Evolutionary conservation across 2,888 invertebrate species (phyloP), one percentile per base, ranked within the genome.

Genomic region (Nysson spinosus): DNA sequence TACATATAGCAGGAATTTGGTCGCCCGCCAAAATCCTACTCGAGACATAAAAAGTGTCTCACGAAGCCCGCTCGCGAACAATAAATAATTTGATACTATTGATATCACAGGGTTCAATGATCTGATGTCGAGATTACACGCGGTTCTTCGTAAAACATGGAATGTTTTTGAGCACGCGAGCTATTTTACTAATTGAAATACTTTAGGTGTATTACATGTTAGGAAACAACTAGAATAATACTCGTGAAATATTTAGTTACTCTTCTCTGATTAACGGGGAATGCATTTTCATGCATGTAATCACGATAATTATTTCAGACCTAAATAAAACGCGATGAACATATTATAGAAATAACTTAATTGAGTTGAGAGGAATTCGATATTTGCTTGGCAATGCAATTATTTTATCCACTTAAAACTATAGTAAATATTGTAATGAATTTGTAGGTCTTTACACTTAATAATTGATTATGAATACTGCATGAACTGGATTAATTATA

Each of bases 251-350:
- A n/a, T n/a, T n/a, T n/a, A n/a, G n/a, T n/a, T n/a, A n/a, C n/a
- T n/a, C n/a, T n/a, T n/a, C n/a, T n/a, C n/a, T n/a, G n/a, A n/a
- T n/a, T n/a, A n/a, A n/a, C n/a, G 1, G 1, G 1, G 22, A 32
- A 34, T 56, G 16, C 28, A 61, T 65, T 65, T 69, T 69, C 65
- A 57, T 30, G n/a, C n/a, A n/a, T n/a, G n/a, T n/a, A n/a, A n/a
- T n/a, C n/a, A n/a, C n/a, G n/a, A n/a, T n/a, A n/a, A n/a, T n/a
- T n/a, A n/a, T n/a, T n/a, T n/a, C n/a, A n/a, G n/a, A n/a, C n/a
- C n/a, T n/a, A n/a, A n/a, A n/a, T n/a, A n/a, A n/a, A n/a, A n/a
- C n/a, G n/a, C n/a, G n/a, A n/a, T n/a, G n/a, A n/a, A n/a, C n/a
- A n/a, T n/a, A n/a, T n/a, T n/a, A n/a, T n/a, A n/a, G n/a, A n/a